Conservation (phyloP, 2,888 invertebrate genomes). For the Sinelater perroti region DNA sequence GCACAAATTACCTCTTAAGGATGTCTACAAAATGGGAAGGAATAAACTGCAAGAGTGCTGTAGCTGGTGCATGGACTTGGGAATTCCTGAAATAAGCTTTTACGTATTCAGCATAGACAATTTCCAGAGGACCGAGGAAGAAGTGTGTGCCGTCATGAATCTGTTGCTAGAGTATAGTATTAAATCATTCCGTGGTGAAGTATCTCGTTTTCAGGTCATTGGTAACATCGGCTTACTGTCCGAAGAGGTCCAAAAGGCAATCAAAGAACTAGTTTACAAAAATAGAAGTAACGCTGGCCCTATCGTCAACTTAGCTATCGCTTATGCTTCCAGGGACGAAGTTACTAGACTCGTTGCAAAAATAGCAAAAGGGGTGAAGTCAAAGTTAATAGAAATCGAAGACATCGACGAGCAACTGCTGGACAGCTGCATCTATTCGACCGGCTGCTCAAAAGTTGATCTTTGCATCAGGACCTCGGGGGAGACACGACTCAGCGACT, state of each 20-base stretch:
- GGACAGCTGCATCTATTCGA: constrained; percentile 79
- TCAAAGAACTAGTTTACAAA: constrained; percentile 80
- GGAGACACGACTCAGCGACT: constrained; percentile 70
- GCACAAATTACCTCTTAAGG: constrained; percentile 74
- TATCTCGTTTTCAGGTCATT: constrained; percentile 85
- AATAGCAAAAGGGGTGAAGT: constrained; percentile 74
- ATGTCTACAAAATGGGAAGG: constrained; percentile 87
- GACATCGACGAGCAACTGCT: constrained; percentile 84
- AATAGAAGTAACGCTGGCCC: constrained; percentile 82
- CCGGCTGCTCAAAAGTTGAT: constrained; percentile 83
- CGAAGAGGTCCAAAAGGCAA: constrained; percentile 74
- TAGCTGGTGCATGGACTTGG: constrained; percentile 86
- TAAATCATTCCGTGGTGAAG: constrained; percentile 87
- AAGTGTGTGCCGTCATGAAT: constrained; percentile 90
- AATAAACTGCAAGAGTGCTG: constrained; percentile 83
- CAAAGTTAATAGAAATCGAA: constrained; percentile 69
- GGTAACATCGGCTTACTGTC: constrained; percentile 87
- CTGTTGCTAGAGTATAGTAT: too few species aligned
- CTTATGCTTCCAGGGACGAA: constrained; percentile 88
- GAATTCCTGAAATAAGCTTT: constrained; percentile 93
- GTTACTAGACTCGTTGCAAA: constrained; percentile 77
- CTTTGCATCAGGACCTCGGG: constrained; percentile 81
- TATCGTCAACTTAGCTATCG: constrained; percentile 82
- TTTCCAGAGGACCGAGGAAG: constrained; percentile 89
- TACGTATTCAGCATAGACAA: constrained; percentile 99